Evolutionary conservation across 2,113 vertebrate species (phyloP), one percentile per base, ranked within the genome.

Genomic region (Lagopus leucura): DNA sequence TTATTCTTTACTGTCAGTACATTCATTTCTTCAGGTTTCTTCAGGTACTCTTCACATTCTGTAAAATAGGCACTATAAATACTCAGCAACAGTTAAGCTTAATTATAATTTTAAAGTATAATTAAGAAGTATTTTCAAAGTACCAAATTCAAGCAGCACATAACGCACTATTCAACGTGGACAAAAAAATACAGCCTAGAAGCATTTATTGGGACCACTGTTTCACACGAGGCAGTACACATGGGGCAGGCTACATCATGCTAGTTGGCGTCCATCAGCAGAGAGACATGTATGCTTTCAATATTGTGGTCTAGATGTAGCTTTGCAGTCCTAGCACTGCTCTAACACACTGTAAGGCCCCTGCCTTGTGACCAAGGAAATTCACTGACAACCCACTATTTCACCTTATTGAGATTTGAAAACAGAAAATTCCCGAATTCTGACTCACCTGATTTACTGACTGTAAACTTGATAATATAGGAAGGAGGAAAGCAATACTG

Each of bases 1-100:
- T 77, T 92, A 47, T 86, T 83, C 57, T 89, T 86, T 38, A 57
- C 32, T 86, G 42, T 73, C 82, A 64, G 38, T n/a, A 50, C 34
- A 55, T 52, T 42, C 43, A 42, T 75, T 42, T 38, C 38, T 38
- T 38, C 38, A 38, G 21, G 14, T 80, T 91, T 85, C 42, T 88
- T 71, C 36, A 50, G 8, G 16, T 86, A 91, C 55, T 85, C 30
- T 57, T 89, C 42, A 50, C 27, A 55, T 60, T 10, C 48, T 83
- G 34, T 30, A 45, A 22, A 16, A 21, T 1, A 67, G 5, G 17
- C n/a, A 30, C 40, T 42, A 47, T 25, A 80, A n/a, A 64, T 83
- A 47, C 24, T 63, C 64, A 63, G 25, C n/a, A 63, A 78, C 20
- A 71, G 27, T 50, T 67, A 76, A 85, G 55, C 32, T n/a, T 13